These are phyloP conservation scores for Flexamia atlantica DNA, from an alignment of 2,888 invertebrate genomes.

Conservation along the genomic window DNA sequence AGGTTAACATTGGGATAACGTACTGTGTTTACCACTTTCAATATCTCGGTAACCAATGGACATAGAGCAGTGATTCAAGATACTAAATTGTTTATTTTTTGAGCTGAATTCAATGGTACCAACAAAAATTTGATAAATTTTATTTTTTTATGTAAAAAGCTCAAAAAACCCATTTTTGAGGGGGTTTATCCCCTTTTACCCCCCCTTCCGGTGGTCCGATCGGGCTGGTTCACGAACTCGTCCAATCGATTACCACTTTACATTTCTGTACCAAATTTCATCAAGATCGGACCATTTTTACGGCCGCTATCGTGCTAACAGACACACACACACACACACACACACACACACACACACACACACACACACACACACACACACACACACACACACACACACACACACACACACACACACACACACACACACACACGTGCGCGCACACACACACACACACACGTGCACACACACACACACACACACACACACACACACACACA, in stretches of 20 bases:
- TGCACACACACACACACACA: not conserved
- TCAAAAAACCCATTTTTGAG: not conserved
- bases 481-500: not conserved
- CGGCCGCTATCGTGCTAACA: not conserved
- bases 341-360: not conserved
- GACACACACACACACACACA: not conserved
- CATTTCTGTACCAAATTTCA: not conserved
- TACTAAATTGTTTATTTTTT: not conserved
- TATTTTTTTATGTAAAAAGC: not conserved
- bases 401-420: constrained; percentile 9
- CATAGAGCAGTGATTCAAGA: not conserved
- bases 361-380: not conserved
- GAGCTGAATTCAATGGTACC: not conserved
- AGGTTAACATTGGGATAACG: not conserved
- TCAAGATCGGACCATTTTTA: not conserved
- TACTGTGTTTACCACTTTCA: constrained; percentile 6
- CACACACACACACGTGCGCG: not conserved
- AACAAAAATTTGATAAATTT: not conserved
- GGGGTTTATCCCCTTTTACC: not conserved
- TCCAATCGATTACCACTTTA: not conserved
- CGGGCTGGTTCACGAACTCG: not conserved
- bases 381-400: not conserved
- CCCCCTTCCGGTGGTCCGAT: not conserved
- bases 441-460: not conserved
- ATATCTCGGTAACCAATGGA: not conserved